Evolutionary conservation across 2,113 vertebrate species (phyloP).

Genomic region (Aythya baeri): DNA sequence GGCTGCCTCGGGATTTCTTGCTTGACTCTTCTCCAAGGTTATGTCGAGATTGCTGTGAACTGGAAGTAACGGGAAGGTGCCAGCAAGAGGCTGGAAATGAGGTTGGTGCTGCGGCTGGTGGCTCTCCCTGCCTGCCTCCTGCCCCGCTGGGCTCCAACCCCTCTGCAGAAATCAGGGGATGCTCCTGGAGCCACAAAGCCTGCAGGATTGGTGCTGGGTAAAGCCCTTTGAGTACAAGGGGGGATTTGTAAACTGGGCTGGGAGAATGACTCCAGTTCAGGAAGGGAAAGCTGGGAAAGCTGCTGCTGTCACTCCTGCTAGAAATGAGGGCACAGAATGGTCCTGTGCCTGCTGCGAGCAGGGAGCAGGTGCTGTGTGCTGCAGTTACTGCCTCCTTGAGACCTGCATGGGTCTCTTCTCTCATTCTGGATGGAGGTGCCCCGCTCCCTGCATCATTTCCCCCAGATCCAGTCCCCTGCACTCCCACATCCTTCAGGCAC

Average conservation of each 20-base stretch:
- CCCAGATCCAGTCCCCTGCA: background rate
- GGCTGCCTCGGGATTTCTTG: background rate
- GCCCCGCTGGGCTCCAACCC: fast-evolving
- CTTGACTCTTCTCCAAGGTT: constrained; percentile 24
- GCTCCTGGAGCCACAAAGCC: background rate
- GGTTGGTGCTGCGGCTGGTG: background rate
- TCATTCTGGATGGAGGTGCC: fast-evolving
- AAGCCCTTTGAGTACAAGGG: background rate
- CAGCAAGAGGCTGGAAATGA: background rate
- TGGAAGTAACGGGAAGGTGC: background rate
- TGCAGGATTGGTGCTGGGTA: fast-evolving
- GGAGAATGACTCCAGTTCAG: background rate
- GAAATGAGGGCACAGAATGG: fast-evolving
- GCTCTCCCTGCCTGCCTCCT: background rate
- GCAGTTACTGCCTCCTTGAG: background rate
- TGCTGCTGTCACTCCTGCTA: fast-evolving
- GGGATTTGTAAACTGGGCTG: background rate
- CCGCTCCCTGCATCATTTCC: background rate
- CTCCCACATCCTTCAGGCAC: background rate
- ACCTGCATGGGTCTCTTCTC: too few relatives aligned
- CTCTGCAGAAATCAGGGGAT: background rate
- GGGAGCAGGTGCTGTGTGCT: background rate
- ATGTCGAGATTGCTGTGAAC: background rate
- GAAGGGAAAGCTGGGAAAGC: background rate
- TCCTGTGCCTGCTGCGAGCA: fast-evolving